phyloP scores from a whole-genome alignment of 2,888 invertebrate genomes.

The Phasia obesa region DNA sequence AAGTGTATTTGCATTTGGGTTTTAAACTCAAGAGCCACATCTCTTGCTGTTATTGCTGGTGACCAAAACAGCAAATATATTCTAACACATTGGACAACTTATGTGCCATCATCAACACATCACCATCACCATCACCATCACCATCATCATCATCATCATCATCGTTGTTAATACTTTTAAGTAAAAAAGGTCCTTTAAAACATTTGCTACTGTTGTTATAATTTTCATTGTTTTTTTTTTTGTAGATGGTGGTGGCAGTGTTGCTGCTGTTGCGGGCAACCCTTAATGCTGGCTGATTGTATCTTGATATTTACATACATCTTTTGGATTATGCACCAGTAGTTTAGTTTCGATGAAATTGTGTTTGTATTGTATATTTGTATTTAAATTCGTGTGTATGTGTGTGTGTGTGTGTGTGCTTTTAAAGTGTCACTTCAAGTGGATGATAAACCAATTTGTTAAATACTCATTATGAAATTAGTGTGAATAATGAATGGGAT shows the following conservation, averaged over 20 bases:
- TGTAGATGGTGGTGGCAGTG: constrained; percentile 12
- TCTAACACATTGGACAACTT: neutral
- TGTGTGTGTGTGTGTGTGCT: constrained; percentile 32
- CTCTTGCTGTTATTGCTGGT: neutral
- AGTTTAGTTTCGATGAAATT: too few species aligned
- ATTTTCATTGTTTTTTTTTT: constrained; percentile 1
- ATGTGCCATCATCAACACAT: constrained; percentile 4
- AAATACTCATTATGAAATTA: constrained; percentile 72
- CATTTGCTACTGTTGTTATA: constrained; percentile 41
- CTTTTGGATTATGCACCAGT: neutral
- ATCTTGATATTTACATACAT: constrained; percentile 7
- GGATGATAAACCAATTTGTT: constrained; percentile 71
- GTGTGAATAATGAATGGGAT: constrained; percentile 77
- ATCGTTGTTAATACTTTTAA: neutral
- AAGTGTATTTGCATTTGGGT: constrained; percentile 61
- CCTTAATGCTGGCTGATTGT: constrained; percentile 28
- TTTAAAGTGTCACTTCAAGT: constrained; percentile 60
- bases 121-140: neutral
- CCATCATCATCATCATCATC: neutral
- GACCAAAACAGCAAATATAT: constrained; percentile 18
- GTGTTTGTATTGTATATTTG: constrained; percentile 1
- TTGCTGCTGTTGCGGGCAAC: constrained; percentile 28
- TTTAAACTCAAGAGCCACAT: constrained; percentile 33
- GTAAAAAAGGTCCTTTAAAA: neutral
- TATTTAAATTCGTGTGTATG: constrained; percentile 16